Evolutionary conservation across 2,113 vertebrate genomes (phyloP).

Genomic region (Machaerirhynchus nigripectus): DNA sequence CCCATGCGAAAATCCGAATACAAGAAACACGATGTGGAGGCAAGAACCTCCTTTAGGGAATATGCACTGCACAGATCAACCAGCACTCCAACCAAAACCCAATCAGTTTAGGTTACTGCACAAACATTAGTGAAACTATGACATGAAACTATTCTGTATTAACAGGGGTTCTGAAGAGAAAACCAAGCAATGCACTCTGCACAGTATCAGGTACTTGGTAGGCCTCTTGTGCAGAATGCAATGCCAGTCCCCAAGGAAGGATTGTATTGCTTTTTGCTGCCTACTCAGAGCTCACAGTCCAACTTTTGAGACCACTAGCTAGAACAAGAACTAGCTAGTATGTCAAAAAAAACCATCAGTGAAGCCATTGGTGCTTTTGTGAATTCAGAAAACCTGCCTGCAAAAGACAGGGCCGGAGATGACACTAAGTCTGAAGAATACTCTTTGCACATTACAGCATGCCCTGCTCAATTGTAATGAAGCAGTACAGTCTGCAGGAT

Average conservation of each 20-base stretch:
- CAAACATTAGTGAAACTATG: background rate
- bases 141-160: background rate
- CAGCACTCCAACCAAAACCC: constrained; percentile 3
- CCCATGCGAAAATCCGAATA: background rate
- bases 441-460: background rate
- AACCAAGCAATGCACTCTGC: background rate
- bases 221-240: background rate
- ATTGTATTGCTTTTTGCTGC: background rate
- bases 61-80: constrained; percentile 12
- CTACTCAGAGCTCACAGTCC: background rate
- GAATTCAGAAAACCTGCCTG: background rate
- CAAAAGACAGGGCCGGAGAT: background rate
- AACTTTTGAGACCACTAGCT: background rate
- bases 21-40: constrained; percentile 16
- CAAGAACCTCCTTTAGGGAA: constrained; percentile 47
- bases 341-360: background rate
- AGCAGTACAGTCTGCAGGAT: background rate
- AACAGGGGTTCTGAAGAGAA: background rate
- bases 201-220: background rate
- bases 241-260: background rate
- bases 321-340: too few species aligned
- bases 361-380: background rate
- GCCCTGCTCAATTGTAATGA: background rate
- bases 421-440: background rate
- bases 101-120: constrained; percentile 18